A percentile compares a stretch with the other conserved stretches of the same genome.
phyloP scores from a whole-genome alignment of 2,113 vertebrate species.

The Muscicapa adusta region DNA sequence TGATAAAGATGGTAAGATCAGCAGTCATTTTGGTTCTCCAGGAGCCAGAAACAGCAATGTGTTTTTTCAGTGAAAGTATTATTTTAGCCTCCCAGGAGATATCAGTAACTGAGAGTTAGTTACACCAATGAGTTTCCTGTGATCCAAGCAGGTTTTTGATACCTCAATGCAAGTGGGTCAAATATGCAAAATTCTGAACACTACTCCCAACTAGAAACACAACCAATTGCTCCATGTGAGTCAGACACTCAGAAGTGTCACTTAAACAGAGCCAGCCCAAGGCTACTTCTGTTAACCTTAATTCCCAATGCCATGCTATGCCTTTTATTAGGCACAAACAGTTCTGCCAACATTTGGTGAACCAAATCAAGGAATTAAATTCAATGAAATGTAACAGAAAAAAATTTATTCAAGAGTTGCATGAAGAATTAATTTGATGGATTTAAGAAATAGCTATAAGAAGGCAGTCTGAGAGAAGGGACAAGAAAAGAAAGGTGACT shows the following conservation, averaged over 20 bases:
- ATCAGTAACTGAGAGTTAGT: not conserved
- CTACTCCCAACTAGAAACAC: not conserved
- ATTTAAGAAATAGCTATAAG: not conserved
- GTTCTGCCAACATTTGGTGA: not conserved
- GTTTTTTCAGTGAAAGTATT: not conserved
- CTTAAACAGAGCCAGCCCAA: not conserved
- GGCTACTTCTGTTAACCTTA: not conserved
- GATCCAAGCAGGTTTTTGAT: not conserved
- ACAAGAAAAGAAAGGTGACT: not conserved
- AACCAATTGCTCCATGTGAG: not conserved
- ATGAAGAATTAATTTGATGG: not conserved
- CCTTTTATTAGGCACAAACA: not conserved
- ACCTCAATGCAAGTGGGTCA: not conserved
- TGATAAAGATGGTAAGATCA: not conserved
- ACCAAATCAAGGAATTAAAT: not conserved
- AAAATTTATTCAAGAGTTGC: not conserved
- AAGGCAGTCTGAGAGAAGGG: not conserved
- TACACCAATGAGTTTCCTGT: not conserved
- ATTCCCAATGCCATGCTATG: not conserved
- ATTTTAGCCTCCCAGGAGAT: not conserved
- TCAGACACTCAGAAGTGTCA: not conserved
- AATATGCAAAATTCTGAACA: not conserved
- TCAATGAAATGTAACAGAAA: not conserved
- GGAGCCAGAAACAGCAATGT: not conserved
- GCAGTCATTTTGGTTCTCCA: not conserved